phyloP scores from a whole-genome alignment of 1,140 invertebrate species.

The Papilio xuthus region DNA sequence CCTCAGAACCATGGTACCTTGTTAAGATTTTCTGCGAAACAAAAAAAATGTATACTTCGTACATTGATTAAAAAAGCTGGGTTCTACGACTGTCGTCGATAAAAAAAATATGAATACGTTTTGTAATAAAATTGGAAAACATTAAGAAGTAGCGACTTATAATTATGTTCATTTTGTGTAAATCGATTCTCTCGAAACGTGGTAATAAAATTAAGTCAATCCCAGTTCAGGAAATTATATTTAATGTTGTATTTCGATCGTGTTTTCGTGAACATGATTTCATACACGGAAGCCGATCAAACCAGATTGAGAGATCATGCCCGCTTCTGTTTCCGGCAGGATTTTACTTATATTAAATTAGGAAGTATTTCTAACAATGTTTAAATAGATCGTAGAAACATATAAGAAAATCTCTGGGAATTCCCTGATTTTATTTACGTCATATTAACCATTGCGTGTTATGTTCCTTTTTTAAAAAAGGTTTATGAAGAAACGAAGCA shows the following conservation, averaged over 20 bases:
- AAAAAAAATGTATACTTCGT: too few relatives aligned
- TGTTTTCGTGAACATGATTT: constrained; percentile 67
- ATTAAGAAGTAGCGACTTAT: not conserved
- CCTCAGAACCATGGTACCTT: too few relatives aligned
- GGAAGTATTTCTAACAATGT: constrained; percentile 66
- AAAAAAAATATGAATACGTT: not conserved
- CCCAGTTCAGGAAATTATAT: constrained; percentile 49
- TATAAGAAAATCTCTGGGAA: constrained; percentile 47
- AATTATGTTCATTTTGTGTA: constrained; percentile 28
- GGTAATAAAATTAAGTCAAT: constrained; percentile 55
- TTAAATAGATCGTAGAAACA: constrained; percentile 62
- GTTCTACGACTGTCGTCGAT: not conserved
- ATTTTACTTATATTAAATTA: constrained; percentile 66
- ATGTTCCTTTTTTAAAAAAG: constrained; percentile 42
- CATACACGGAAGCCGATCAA: constrained; percentile 67
- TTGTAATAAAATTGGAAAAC: not conserved
- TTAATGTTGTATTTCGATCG: constrained; percentile 52
- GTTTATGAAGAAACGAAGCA: constrained; percentile 51
- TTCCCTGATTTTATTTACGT: constrained; percentile 38
- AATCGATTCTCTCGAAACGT: constrained; percentile 35
- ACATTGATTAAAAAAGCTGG: not conserved
- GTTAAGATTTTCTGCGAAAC: too few relatives aligned
- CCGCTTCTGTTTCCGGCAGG: constrained; percentile 67
- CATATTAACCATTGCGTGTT: constrained; percentile 53
- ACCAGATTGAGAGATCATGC: constrained; percentile 57